Base-by-base conservation (phyloP, 37 sponge, comb jelly and placozoan species). In the Dysidea cf. avara region DNA sequence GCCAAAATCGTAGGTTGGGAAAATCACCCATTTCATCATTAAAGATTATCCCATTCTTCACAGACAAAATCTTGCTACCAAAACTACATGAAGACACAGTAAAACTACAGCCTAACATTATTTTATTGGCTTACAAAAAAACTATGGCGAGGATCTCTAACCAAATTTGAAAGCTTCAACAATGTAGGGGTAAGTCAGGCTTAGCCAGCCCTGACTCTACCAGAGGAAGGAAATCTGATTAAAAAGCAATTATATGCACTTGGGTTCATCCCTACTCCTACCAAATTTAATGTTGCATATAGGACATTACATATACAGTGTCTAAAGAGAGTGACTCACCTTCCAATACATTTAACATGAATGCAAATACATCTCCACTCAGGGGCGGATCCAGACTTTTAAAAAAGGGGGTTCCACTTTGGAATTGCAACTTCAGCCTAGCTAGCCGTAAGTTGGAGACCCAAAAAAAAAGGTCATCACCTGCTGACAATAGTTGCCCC, bases 1-100 rank as follows among this genome's bases (percentile, higher is more conserved):
- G 24, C 49, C 36, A 48, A 30, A 38, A 3, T 56, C 30, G 61
- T 76, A 36, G 51, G 50, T 63, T 33, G 55, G 85, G 77, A 55
- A 95, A 95, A 61, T 95, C 89, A 40, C 68, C 83, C 93, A 95
- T 91, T 59, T 92, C 88, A 80, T 91, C 63, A 57, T 95, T 95
- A 50, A 85, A 87, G 21, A 95, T 85, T 17, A 95, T 68, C 1
- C 96, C 96, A 68, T 49, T 79, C n/a, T 39, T 84, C 24, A 49
- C 22, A 0, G 94, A 87, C 18, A 76, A 67, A 14, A 88, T 38
- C 20, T 57, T 39, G 37, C 81, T 76, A 22, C 96, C 96, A 78
- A 95, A 95, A 56, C 88, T 87, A 64, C 5, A 35, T 60, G 29
- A 24, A 24, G 61, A 49, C 24, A 51, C 65, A n/a, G 96, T 88